phyloP scores from a whole-genome alignment of 2,888 invertebrate genomes.

The Phaonia tiefii region DNA sequence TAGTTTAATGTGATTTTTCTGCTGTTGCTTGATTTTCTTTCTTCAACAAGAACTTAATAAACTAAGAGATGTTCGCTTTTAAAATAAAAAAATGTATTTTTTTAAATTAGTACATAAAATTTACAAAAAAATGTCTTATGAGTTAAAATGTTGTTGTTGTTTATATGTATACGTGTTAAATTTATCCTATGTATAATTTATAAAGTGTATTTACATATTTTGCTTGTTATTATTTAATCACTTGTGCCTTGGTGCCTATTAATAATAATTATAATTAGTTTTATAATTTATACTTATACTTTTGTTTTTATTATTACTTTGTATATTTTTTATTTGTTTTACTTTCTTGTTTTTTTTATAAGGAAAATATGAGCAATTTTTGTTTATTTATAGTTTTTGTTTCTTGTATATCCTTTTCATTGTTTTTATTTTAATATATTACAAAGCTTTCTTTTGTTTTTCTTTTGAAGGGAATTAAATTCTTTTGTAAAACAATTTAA shows the following conservation, averaged over 20 bases:
- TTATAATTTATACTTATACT: too few species aligned
- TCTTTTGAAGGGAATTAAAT: conserved; percentile 16
- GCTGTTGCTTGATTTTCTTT: conserved; percentile 35
- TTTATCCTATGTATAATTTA: conserved; percentile 53
- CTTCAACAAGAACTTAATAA: conserved; percentile 58
- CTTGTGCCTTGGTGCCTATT: conserved; percentile 66
- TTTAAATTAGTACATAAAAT: conserved; percentile 65
- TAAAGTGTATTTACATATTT: conserved; percentile 64
- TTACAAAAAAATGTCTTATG: conserved; percentile 60
- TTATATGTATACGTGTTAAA: conserved; percentile 50
- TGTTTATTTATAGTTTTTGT: too few species aligned
- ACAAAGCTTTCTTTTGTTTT: conserved; percentile 45
- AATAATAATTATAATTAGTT: too few species aligned
- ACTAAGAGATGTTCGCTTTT: conserved; percentile 43
- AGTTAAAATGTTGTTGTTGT: conserved; percentile 43
- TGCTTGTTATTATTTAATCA: conserved; percentile 57
- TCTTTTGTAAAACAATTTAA: conserved; percentile 45
- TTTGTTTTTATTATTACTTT: conserved; percentile 14
- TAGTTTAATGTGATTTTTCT: conserved; percentile 49
- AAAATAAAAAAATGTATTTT: too few species aligned
- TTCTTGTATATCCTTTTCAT: conserved; percentile 30
- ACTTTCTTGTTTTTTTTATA: conserved; percentile 27
- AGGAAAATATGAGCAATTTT: conserved; percentile 43
- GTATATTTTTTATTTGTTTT: conserved; percentile 18
- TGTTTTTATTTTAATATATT: conserved; percentile 48